Percentiles rank a stretch among this genome's conserved stretches.
Conservation (phyloP, 2,797 vertebrate genomes). For the Gallinago solitaria region DNA sequence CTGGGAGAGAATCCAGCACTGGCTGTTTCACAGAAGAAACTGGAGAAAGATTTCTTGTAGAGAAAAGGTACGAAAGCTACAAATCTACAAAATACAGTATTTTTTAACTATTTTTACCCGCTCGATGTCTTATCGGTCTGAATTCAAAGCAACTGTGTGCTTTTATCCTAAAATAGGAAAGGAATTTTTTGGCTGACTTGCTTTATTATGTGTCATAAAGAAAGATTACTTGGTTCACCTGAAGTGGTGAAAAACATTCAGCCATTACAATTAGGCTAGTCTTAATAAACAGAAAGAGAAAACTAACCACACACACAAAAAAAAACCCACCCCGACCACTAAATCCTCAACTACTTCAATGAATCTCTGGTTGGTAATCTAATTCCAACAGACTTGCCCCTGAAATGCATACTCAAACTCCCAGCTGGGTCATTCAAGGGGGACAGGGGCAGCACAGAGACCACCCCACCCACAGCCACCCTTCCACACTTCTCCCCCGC, state of each 20-base stretch:
- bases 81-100: neutral
- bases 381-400: neutral
- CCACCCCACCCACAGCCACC: neutral
- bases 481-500: neutral
- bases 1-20: fast-evolving
- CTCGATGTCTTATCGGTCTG: fast-evolving
- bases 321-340: neutral
- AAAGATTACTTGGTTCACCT: neutral
- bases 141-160: neutral
- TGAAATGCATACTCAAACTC: neutral
- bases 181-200: neutral
- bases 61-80: neutral
- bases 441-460: neutral
- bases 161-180: neutral
- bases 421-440: neutral
- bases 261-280: neutral
- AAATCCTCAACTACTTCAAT: neutral
- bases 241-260: neutral
- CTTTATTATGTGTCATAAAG: neutral
- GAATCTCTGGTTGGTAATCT: neutral
- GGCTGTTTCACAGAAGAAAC: neutral
- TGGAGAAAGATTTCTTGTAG: neutral
- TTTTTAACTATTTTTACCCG: neutral
- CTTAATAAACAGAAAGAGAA: neutral
- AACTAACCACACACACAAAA: neutral